phyloP scores from a whole-genome alignment of 2,113 vertebrate genomes.

The Pangasianodon hypophthalmus region DNA sequence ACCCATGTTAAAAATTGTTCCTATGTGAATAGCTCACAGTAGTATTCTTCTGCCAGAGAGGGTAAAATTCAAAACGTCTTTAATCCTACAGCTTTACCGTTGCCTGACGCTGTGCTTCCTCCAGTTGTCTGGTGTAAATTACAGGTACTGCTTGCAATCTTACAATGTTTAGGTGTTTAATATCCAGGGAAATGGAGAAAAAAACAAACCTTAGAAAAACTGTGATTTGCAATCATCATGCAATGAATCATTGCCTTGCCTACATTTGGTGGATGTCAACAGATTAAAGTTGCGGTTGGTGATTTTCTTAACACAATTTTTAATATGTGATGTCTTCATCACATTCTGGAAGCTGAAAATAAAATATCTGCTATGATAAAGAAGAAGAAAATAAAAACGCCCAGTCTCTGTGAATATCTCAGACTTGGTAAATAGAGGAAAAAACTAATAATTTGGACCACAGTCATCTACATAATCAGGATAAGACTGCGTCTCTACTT shows the following conservation, averaged over 20 bases:
- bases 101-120: background rate
- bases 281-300: background rate
- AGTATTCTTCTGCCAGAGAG: background rate
- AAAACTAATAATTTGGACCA: background rate
- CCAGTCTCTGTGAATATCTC: background rate
- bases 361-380: background rate
- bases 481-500: background rate
- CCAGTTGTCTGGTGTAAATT: background rate
- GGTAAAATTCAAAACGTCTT: background rate
- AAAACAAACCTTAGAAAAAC: background rate
- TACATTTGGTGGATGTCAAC: background rate
- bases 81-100: background rate
- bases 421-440: background rate
- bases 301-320: background rate
- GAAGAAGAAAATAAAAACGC: too few relatives aligned
- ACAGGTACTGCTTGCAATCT: background rate
- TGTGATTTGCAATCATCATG: background rate
- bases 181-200: background rate
- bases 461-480: background rate
- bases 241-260: too few relatives aligned
- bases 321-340: background rate
- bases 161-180: background rate
- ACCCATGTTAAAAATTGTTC: background rate
- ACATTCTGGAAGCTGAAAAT: background rate
- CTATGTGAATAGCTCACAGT: background rate